Conservation (phyloP, 2,797 vertebrate species). For the Lates japonicus region DNA sequence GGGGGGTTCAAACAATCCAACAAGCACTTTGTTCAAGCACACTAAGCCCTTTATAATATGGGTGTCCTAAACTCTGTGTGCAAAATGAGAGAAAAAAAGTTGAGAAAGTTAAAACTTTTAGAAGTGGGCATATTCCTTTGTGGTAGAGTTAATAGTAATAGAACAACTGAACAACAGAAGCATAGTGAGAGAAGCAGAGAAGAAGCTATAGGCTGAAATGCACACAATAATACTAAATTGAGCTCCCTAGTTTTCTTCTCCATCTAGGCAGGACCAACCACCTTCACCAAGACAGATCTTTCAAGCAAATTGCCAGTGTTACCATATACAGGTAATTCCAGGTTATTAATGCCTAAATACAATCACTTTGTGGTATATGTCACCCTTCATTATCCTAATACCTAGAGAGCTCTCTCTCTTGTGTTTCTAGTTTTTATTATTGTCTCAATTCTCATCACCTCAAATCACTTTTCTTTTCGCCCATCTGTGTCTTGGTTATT, state of each 20-base stretch:
- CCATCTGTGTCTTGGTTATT: slow-evolving; percentile 16
- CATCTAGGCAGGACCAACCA: slow-evolving; percentile 32
- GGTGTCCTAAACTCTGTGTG: not conserved
- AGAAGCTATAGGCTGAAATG: slow-evolving; percentile 64
- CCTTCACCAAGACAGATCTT: slow-evolving; percentile 74
- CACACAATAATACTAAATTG: slow-evolving; percentile 72
- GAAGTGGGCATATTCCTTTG: not conserved
- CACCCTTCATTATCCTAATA: slow-evolving; percentile 84
- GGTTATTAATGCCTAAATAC: slow-evolving; percentile 85
- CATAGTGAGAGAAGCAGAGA: not conserved
- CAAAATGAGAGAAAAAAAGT: too few species aligned
- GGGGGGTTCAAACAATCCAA: not conserved
- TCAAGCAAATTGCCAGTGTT: slow-evolving; percentile 83
- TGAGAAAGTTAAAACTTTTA: not conserved
- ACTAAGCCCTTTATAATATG: not conserved
- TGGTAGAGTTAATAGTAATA: not conserved
- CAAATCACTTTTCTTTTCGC: slow-evolving; percentile 29
- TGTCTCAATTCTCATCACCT: slow-evolving; percentile 38
- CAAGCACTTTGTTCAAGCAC: not conserved
- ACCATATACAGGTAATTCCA: slow-evolving; percentile 86
- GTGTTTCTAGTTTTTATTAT: slow-evolving; percentile 54
- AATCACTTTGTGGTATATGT: slow-evolving; percentile 78
- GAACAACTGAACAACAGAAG: slow-evolving; percentile 11
- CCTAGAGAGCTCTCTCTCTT: slow-evolving; percentile 77
- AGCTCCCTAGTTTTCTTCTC: slow-evolving; percentile 46